phyloP scores from a whole-genome alignment of 2,888 invertebrate genomes.

The Diplazon laetatorius region DNA sequence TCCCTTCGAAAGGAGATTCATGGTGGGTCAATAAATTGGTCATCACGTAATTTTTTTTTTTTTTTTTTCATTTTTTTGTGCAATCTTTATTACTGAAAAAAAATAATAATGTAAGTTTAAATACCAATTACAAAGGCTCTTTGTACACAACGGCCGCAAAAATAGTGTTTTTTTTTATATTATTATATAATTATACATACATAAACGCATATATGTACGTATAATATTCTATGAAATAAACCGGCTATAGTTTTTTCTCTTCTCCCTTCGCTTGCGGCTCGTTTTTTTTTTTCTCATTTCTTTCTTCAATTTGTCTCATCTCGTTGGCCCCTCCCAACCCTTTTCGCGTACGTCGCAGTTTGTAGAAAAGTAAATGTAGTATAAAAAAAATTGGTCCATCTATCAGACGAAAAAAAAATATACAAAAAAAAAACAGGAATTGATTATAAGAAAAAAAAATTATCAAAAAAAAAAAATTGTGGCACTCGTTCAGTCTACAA shows the following conservation, averaged over 20 bases:
- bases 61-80: slow-evolving; percentile 64
- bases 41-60: slow-evolving; percentile 14
- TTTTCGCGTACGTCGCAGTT: slow-evolving; percentile 34
- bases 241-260: slow-evolving; percentile 76
- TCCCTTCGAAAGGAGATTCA: no score
- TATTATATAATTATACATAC: no score
- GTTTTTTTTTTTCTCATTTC: slow-evolving; percentile 26
- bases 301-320: slow-evolving; percentile 12
- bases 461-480: slow-evolving; percentile 44
- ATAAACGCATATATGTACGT: no score
- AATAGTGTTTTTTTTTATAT: slow-evolving; percentile 80
- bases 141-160: slow-evolving; percentile 81
- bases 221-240: slow-evolving; percentile 81
- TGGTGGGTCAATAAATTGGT: no score
- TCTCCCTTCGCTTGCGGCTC: slow-evolving; percentile 58
- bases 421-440: no score
- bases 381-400: slow-evolving; percentile 25
- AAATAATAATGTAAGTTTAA: slow-evolving; percentile 82
- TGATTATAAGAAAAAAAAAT: slow-evolving; percentile 26
- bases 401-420: slow-evolving; percentile 39
- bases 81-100: slow-evolving; percentile 78
- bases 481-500: slow-evolving; percentile 51
- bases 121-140: slow-evolving; percentile 82
- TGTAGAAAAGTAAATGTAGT: slow-evolving; percentile 27
- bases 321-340: slow-evolving; percentile 21